Evolutionary conservation across 1,140 invertebrate genomes (phyloP).

Genomic region (Odontomachus brunneus): DNA sequence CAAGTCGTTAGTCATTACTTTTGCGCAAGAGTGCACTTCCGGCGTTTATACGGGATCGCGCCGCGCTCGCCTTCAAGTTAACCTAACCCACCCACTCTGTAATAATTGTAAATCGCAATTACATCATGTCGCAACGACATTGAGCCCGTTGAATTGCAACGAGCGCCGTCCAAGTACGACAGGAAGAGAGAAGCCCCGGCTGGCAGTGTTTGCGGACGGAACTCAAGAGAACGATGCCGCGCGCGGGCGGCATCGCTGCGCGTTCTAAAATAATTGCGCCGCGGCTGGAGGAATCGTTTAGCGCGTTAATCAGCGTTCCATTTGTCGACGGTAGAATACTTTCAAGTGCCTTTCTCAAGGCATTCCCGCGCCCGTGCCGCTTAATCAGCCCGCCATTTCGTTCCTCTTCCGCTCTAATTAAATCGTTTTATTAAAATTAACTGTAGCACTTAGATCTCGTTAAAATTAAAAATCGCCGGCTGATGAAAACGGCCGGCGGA

Average conservation of each 20-base stretch:
- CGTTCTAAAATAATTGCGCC: constrained; percentile 37
- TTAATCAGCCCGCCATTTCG: constrained; percentile 44
- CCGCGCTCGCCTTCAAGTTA: constrained; percentile 12
- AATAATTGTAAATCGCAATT: constrained; percentile 49
- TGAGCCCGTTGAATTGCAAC: not conserved
- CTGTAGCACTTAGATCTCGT: constrained; percentile 25
- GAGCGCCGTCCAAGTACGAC: not conserved
- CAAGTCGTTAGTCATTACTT: constrained; percentile 12
- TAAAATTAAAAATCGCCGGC: constrained; percentile 30
- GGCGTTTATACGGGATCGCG: constrained; percentile 31
- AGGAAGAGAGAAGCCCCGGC: too few species aligned
- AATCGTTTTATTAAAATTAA: constrained; percentile 44
- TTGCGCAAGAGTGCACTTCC: constrained; percentile 21
- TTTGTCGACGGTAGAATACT: constrained; percentile 27
- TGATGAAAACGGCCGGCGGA: not conserved
- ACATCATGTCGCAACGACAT: constrained; percentile 48
- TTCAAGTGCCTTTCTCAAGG: constrained; percentile 37
- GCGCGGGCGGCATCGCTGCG: not conserved
- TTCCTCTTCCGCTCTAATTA: constrained; percentile 30
- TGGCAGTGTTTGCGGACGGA: not conserved
- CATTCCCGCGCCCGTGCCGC: constrained; percentile 6
- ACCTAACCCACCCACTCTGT: constrained; percentile 21
- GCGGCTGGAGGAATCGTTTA: constrained; percentile 27
- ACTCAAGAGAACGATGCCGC: constrained; percentile 14
- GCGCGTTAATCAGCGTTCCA: constrained; percentile 28